Conservation (phyloP, 2,113 vertebrate genomes). For the Odobenus rosmarus region DNA sequence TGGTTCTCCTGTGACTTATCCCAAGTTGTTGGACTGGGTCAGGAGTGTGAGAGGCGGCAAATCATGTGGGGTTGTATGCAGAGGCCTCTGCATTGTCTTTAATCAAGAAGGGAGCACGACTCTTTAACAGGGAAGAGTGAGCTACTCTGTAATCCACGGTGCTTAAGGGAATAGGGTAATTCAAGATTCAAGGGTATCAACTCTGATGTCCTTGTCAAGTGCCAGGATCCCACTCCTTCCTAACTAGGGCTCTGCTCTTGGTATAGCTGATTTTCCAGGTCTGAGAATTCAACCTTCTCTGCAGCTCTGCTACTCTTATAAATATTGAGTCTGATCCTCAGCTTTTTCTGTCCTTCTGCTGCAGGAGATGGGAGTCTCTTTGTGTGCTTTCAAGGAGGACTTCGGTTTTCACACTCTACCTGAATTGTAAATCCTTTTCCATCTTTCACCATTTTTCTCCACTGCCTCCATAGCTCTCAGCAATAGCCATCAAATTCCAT, state of each 20-base stretch:
- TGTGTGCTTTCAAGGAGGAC: background rate
- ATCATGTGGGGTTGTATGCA: background rate
- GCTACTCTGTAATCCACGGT: background rate
- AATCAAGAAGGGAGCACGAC: background rate
- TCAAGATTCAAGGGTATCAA: background rate
- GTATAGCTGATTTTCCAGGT: background rate
- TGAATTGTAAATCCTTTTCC: background rate
- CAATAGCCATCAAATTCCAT: background rate
- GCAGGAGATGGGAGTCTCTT: background rate
- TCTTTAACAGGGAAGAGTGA: background rate
- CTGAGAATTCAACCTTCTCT: background rate
- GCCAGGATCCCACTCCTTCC: background rate
- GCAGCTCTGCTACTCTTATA: background rate
- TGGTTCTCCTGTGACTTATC: background rate
- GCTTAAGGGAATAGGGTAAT: background rate
- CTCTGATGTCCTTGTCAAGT: background rate
- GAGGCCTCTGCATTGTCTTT: background rate
- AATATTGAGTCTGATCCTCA: background rate
- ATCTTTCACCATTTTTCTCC: background rate
- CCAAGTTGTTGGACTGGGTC: background rate
- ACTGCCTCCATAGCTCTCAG: background rate
- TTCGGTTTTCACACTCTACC: background rate
- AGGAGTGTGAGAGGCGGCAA: background rate
- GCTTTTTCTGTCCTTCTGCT: background rate
- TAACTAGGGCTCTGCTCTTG: background rate